A percentile compares a stretch with the other conserved stretches of the same genome.
Evolutionary conservation across 2,797 vertebrate genomes (phyloP).

Genomic region (Notolepis coatsorum): DNA sequence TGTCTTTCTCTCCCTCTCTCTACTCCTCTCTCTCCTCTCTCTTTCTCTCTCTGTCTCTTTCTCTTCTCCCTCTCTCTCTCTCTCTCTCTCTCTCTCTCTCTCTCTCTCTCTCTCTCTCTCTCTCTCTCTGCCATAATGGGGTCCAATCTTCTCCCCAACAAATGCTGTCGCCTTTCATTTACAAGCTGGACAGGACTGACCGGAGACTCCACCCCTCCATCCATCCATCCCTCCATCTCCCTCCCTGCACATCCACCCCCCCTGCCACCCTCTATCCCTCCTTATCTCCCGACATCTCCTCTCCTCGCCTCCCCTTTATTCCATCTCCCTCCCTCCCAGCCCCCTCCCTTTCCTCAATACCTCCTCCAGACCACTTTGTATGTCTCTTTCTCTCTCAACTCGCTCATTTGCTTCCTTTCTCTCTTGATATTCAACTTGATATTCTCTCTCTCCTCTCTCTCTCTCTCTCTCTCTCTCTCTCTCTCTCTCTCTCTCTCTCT

Average conservation of each 20-base stretch:
- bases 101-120: conserved; percentile 33
- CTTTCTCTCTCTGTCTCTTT: conserved; percentile 23
- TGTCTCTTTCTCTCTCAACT: conserved; percentile 69
- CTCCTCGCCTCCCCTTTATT: conserved; percentile 20
- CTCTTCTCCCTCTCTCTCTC: conserved; percentile 8
- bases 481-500: not conserved
- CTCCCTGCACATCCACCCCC: no score
- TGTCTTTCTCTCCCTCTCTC: not conserved
- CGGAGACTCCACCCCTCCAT: conserved; percentile 50
- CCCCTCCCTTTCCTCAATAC: not conserved
- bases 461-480: not conserved
- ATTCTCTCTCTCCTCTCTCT: not conserved
- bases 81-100: conserved; percentile 27
- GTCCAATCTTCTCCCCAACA: conserved; percentile 80
- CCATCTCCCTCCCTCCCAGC: conserved; percentile 31
- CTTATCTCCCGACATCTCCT: conserved; percentile 14
- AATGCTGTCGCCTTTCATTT: conserved; percentile 79
- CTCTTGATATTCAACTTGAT: no score
- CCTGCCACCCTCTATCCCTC: conserved; percentile 1
- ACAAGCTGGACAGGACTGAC: conserved; percentile 69
- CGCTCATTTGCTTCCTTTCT: conserved; percentile 74
- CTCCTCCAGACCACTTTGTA: conserved; percentile 38
- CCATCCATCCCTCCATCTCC: conserved; percentile 25
- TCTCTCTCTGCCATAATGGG: conserved; percentile 65
- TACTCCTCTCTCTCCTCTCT: conserved; percentile 8